Base-by-base conservation (phyloP, 2,113 vertebrate genomes). In the Piaya cayana region DNA sequence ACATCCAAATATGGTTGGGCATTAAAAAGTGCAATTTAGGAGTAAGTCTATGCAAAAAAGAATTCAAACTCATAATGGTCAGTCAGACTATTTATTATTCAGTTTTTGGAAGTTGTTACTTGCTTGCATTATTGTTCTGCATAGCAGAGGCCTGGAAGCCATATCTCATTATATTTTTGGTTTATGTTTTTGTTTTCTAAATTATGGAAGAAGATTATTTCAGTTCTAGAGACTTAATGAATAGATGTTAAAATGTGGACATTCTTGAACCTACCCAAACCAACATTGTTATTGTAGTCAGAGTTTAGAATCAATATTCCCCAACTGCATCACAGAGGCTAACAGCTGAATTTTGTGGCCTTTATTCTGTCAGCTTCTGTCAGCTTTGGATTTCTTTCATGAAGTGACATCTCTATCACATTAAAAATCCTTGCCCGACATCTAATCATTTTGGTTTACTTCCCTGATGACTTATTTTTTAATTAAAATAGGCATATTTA, bases 401-500 rank as follows among this genome's bases (percentile, higher is more conserved):
- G 27, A 95, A 64, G 1, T 65, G 64, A 95, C 60, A 55, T 65
- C 92, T 95, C 18, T 79, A 64, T 94, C 15, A 9, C 23, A 59
- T 29, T 34, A 90, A 95, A 95, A 95, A 64, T 83, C 64, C 32
- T 43, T 71, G n/a, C 19, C 7, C 9, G 75, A n/a, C 39, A n/a
- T 78, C 83, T 96, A 95, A 90, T 92, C 3, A 84, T 69, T 92
- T 65, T 75, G 5, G 69, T 59, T 21, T 86, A 81, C 92, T 95
- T 95, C 94, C 93, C 94, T 0, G 1, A 36, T 58, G 95, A 83
- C 10, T 74, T 87, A 14, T 30, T 82, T 77, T 92, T 88, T 86
- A 91, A 95, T 95, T 95, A n/a, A 86, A 79, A 59, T 27, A 65
- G 13, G 15, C 36, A 34, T 86, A 53, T 71, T 83, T 81, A 74